These are phyloP conservation scores for Poeciliopsis prolifica DNA, from an alignment of 2,113 vertebrate species.

Conservation along the genomic window DNA sequence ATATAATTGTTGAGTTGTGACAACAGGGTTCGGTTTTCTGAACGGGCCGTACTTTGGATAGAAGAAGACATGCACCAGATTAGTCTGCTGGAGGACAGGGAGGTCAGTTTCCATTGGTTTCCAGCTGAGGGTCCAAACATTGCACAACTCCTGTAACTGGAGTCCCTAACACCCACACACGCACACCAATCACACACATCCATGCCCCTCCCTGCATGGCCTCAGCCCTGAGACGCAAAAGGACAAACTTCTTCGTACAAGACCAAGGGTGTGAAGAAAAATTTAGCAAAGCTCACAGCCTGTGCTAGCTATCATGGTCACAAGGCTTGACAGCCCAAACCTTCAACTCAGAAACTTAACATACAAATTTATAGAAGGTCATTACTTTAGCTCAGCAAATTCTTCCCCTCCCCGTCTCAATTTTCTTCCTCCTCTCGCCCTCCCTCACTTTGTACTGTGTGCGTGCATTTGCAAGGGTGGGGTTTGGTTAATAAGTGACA, in stretches of 20 bases:
- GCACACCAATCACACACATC: not conserved
- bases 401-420: not conserved
- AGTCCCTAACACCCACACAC: constrained; percentile 33
- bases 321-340: constrained; percentile 5
- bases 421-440: constrained; percentile 9
- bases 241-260: constrained; percentile 15
- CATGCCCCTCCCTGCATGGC: not conserved
- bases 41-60: not conserved
- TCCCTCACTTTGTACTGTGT: not conserved
- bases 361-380: constrained; percentile 16
- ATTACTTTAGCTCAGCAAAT: not conserved
- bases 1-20: not conserved
- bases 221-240: constrained; percentile 16
- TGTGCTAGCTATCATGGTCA: not conserved
- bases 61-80: constrained; percentile 4
- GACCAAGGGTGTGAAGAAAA: constrained; percentile 8
- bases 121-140: constrained; percentile 51
- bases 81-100: constrained; percentile 17
- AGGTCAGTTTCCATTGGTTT: constrained; percentile 54
- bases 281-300: constrained; percentile 1
- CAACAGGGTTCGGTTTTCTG: not conserved
- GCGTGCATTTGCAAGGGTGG: not conserved
- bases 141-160: constrained; percentile 63
- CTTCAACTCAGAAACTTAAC: constrained; percentile 16
- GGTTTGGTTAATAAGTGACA: constrained; percentile 46